These are phyloP conservation scores for Ypsolopha scabrella DNA, from an alignment of 2,888 invertebrate species.

Conservation along the genomic window DNA sequence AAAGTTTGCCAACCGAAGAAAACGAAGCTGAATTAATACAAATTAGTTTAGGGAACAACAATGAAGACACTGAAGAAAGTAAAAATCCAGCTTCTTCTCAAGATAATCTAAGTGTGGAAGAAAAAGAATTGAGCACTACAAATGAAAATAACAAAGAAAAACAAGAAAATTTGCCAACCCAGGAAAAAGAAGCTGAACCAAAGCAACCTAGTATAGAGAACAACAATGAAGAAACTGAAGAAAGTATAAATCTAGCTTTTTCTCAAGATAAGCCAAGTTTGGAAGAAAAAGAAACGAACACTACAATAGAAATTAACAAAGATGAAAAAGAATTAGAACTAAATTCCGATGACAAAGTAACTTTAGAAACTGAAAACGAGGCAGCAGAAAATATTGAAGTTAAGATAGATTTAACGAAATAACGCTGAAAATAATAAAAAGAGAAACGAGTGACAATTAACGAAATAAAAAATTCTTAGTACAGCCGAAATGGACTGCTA, in stretches of 20 bases:
- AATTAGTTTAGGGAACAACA: neutral
- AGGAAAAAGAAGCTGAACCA: neutral
- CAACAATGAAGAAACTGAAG: neutral
- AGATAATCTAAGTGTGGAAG: neutral
- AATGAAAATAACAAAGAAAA: neutral
- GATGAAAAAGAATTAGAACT: neutral
- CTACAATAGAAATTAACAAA: neutral
- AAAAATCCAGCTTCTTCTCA: neutral
- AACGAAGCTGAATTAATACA: neutral
- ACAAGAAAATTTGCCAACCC: too few relatives aligned
- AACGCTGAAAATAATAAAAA: neutral
- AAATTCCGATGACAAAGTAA: too few relatives aligned
- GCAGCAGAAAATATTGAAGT: neutral
- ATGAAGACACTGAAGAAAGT: neutral
- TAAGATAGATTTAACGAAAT: neutral
- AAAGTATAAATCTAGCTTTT: neutral
- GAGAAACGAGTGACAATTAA: neutral
- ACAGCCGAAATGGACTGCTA: too few relatives aligned
- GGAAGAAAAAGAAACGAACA: neutral
- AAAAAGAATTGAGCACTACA: neutral
- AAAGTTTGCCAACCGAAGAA: too few relatives aligned
- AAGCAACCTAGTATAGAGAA: neutral
- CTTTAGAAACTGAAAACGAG: neutral
- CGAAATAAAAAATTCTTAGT: too few relatives aligned
- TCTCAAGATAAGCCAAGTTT: neutral